Percentiles rank a stretch among this genome's conserved stretches.
Evolutionary conservation across 2,113 vertebrate species (phyloP).

Genomic region (Aythya baeri): DNA sequence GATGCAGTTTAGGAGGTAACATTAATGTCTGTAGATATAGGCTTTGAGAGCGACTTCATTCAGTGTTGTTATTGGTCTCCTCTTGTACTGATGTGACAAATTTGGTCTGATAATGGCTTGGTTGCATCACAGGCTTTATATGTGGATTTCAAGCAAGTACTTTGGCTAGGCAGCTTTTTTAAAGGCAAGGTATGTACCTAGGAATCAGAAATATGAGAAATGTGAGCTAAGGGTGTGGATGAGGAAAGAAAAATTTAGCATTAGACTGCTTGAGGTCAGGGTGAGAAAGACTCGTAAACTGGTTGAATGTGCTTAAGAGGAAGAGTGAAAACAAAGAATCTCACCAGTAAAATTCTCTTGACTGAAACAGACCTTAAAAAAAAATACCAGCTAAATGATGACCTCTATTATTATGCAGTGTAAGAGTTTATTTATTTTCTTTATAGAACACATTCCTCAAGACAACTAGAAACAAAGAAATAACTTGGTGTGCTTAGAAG

Average conservation of each 20-base stretch:
- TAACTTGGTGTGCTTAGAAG: not conserved
- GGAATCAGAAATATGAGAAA: not conserved
- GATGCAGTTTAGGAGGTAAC: not conserved
- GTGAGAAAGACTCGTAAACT: not conserved
- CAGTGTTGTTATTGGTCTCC: not conserved
- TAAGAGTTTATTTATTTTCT: not conserved
- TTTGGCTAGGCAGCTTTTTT: not conserved
- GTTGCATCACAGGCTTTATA: not conserved
- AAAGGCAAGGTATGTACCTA: not conserved
- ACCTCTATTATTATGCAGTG: not conserved
- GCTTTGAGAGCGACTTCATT: not conserved
- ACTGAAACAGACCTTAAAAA: not conserved
- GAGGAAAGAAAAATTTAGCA: not conserved
- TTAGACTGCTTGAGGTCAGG: not conserved
- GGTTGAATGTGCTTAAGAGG: not conserved
- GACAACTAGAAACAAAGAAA: fast-evolving
- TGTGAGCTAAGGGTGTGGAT: not conserved
- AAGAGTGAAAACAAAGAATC: not conserved
- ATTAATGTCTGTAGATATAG: not conserved
- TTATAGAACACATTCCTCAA: not conserved
- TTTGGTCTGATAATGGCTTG: not conserved
- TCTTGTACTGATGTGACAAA: not conserved
- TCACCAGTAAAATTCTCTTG: not conserved
- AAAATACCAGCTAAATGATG: not conserved
- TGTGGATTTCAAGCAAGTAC: not conserved